phyloP scores from a whole-genome alignment of 2,797 vertebrate species.

The Hypotaenidia philippensis region DNA sequence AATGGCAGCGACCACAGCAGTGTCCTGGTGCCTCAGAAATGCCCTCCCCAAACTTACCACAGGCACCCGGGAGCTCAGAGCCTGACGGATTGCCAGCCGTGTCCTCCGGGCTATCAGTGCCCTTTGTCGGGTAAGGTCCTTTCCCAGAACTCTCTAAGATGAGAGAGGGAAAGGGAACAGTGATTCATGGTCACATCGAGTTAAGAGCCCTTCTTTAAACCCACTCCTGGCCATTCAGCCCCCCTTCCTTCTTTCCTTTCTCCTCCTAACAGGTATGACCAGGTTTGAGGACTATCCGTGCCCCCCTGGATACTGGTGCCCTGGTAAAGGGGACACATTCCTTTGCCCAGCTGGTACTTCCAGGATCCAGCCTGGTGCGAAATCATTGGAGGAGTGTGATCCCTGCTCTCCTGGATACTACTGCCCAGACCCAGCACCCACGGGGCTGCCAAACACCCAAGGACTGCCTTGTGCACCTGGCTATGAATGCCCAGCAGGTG shows the following conservation, averaged over 20 bases:
- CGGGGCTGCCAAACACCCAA: constrained; percentile 82
- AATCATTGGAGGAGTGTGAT: constrained; percentile 83
- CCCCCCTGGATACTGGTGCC: constrained; percentile 92
- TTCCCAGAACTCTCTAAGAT: not conserved
- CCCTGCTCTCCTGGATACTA: constrained; percentile 85
- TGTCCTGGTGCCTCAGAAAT: constrained; percentile 80
- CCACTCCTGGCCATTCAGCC: too few relatives aligned
- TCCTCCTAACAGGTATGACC: constrained; percentile 58
- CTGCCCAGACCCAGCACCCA: constrained; percentile 85
- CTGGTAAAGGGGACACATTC: constrained; percentile 82
- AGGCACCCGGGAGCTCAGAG: constrained; percentile 81
- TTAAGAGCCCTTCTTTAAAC: not conserved
- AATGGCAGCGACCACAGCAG: constrained; percentile 62
- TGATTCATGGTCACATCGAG: fast-evolving
- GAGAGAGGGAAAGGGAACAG: not conserved
- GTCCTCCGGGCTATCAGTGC: constrained; percentile 87
- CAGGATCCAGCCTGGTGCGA: constrained; percentile 84
- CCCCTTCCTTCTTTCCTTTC: not conserved
- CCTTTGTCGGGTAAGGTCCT: constrained; percentile 81
- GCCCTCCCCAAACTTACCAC: constrained; percentile 86
- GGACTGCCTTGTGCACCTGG: constrained; percentile 86
- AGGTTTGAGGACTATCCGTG: constrained; percentile 83
- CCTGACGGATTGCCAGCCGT: constrained; percentile 84
- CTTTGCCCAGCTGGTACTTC: constrained; percentile 90
- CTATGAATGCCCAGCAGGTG: constrained; percentile 89